Evolutionary conservation across 2,113 vertebrate genomes (phyloP), one percentile per base, ranked within the genome.

Genomic region (Gila orcuttii): DNA sequence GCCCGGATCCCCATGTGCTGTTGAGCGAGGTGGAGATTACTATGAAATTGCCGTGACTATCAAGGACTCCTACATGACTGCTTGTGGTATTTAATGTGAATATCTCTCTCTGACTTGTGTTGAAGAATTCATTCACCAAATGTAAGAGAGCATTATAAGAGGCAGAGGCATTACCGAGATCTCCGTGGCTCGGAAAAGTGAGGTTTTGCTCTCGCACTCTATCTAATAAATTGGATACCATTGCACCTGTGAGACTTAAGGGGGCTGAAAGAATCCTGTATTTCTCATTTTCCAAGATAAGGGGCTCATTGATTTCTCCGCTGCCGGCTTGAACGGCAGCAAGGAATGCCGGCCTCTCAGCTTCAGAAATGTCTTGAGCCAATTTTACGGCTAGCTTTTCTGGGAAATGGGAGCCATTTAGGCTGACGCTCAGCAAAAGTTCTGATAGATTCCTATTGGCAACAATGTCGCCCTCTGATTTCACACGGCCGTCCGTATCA

Each of bases 1-100:
- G 79, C 73, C 90, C 85, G 1, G 94, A 94, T 39, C 94, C 93
- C 36, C 95, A 95, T 13, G 91, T 88, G 83, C 91, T 91, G 79
- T 94, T 94, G 78, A 95, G 91, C 0, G 94, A 94, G 71, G 94
- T 91, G 10, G 86, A 81, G 15, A 95, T 90, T 6, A 94, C 87
- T n/a, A 95, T 86, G 73, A 93, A 23, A 9, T 94, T 92, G 64
- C 93, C 92, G 0, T 64, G 25, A 50, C 88, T 89, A 78, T 95
- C 93, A 33, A 94, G 84, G 0, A 91, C 85, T 12, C 93, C 91
- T 57, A 95, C 84, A 62, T 89, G 82, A 45, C 92, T 92, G 28
- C 91, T 92, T n/a, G 45, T 47, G 0, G 81, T 87, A 83, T 84
- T 88, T 36, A 79, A 19, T 68, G 74, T 62, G 23, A 85, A 80